A percentile compares a stretch with the other conserved stretches of the same genome.
phyloP scores from a whole-genome alignment of 2,113 vertebrate species.

The Terrapene triunguis region DNA sequence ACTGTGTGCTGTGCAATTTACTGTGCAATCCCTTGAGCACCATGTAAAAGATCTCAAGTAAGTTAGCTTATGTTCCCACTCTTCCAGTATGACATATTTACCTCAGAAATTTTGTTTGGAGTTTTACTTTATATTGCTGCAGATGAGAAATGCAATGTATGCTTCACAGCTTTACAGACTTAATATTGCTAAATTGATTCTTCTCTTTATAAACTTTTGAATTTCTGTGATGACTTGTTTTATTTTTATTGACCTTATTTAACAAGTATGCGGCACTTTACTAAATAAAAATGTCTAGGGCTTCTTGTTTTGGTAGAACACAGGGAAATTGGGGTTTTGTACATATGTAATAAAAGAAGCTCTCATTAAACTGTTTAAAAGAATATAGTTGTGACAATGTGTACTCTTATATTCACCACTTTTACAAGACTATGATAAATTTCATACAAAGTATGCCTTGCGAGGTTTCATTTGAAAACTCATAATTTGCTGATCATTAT shows the following conservation, averaged over 20 bases:
- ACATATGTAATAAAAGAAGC: background rate
- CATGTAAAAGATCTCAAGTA: background rate
- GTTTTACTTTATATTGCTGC: background rate
- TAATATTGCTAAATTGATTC: background rate
- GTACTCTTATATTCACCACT: background rate
- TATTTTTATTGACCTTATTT: background rate
- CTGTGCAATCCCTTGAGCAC: background rate
- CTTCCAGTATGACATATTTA: background rate
- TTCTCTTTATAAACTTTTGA: background rate
- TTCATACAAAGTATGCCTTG: background rate
- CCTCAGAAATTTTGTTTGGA: background rate
- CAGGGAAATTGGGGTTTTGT: background rate
- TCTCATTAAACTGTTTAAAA: background rate
- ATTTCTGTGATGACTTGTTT: background rate
- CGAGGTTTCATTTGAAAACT: background rate
- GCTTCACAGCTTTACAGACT: background rate
- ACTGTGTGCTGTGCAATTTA: background rate
- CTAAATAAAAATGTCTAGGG: background rate
- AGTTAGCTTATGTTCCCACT: background rate
- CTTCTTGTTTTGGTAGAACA: background rate
- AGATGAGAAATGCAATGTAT: constrained; percentile 2
- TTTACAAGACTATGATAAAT: background rate
- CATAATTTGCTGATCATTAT: background rate
- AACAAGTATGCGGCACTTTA: background rate
- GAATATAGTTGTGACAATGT: background rate